Percentiles rank a stretch among this genome's conserved stretches.
Conservation (phyloP, 2,888 invertebrate genomes). For the Pollenia amentaria region DNA sequence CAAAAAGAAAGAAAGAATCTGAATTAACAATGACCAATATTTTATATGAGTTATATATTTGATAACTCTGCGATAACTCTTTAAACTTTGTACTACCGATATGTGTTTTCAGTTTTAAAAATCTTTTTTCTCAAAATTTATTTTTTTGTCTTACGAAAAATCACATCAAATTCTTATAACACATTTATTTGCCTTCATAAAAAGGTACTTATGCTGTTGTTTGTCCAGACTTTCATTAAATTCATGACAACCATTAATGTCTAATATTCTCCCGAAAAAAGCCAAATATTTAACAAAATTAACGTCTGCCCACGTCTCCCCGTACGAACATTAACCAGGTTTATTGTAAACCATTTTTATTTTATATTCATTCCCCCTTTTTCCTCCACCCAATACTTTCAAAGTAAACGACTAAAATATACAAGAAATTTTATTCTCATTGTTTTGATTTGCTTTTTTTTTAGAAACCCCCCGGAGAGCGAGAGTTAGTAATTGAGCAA, state of each 20-base stretch:
- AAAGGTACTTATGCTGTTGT: conserved; percentile 40
- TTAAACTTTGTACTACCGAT: no score
- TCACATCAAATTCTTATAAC: no score
- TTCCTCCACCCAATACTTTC: conserved; percentile 8
- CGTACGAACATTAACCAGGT: conserved; percentile 37
- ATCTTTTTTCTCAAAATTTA: not conserved
- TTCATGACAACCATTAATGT: conserved; percentile 40
- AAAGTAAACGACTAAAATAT: not conserved
- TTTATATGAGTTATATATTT: not conserved
- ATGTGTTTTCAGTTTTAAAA: not conserved
- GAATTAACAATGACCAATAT: not conserved
- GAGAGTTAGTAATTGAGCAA: conserved; percentile 21
- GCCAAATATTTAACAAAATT: not conserved
- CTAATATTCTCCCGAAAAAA: conserved; percentile 28
- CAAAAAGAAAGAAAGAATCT: not conserved
- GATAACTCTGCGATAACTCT: no score
- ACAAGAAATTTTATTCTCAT: conserved; percentile 20
- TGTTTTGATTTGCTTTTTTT: conserved; percentile 5
- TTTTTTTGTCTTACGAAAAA: no score
- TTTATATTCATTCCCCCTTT: conserved; percentile 43
- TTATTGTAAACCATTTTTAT: conserved; percentile 61
- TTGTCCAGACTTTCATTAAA: conserved; percentile 69
- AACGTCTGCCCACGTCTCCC: not conserved
- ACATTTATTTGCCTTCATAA: no score
- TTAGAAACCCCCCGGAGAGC: conserved; percentile 49